Evolutionary conservation across 2,797 vertebrate genomes (phyloP), one percentile per base, ranked within the genome.

Genomic region (Syncerus caffer): DNA sequence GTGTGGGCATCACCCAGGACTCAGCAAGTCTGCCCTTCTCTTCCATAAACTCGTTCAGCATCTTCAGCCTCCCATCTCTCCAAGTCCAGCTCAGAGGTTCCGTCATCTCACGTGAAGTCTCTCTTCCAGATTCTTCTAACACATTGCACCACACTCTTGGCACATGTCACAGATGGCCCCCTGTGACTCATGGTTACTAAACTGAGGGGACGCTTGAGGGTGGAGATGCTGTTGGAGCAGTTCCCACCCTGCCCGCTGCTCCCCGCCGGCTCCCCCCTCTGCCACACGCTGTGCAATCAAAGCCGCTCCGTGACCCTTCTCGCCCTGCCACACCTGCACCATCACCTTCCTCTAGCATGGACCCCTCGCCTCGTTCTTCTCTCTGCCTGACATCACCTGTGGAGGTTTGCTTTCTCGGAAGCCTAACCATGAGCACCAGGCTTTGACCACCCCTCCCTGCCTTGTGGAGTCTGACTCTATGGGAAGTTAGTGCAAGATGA

Each of bases 1-100:
- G 6, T 6, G 10, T 47, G 45, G 51, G 23, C 8, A 1, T 16
- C 1, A 0, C 19, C 10, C 8, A 1, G 1, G 6, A 2, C 42
- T 58, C 60, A 19, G 42, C 45, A 21, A 1, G 3, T 38, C 64
- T 80, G 15, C 8, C 27, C 86, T 53, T 42, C 51, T 79, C 51
- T 64, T 34, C 16, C 25, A 10, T 14, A 31, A 11, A 23, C 12
- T 15, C 60, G 42, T 38, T 21, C 4, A 7, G 34, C 12, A 71
- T 23, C 5, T 10, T 78, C 58, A 84, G 31, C 57, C 50, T 60
- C 34, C 16, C 1, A 7, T 15, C 23, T 85, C 60, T 89, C 79
- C 31, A 51, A 92, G 17, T 25, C 47, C 31, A 55, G 4, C n/a
- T 53, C n/a, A 50, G 64, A 45, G n/a, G 9, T 1, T 10, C 71